Base-by-base conservation (phyloP, 2,797 vertebrate species). In the Sylvia borin region DNA sequence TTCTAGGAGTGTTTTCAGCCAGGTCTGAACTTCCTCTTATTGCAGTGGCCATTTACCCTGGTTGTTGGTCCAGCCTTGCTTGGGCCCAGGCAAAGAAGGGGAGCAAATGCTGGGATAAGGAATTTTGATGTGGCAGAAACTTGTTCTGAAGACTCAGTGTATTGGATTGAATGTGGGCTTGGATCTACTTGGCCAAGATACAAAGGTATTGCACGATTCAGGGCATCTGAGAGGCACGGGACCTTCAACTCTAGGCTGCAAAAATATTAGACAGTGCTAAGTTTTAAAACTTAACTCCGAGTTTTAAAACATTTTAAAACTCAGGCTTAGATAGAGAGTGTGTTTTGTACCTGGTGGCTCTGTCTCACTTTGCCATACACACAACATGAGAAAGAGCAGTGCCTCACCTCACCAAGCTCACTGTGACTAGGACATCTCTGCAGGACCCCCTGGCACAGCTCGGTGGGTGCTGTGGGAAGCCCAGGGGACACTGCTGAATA, bases 331-430 rank as follows among this genome's bases (percentile, higher is more conserved):
- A 7, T 10, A 27, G 18, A 32, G 29, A 5, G 24, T 19, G n/a
- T 27, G 18, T 16, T 54, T 31, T 50, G 61, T 8, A 1, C 10
- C 40, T 71, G 38, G 65, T 53, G 42, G 21, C 51, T 36, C 29
- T 2, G 7, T 22, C 55, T 67, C 6, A 0, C 32, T 53, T 70
- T 66, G 31, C 36, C 45, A 21, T 3, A 29, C 1, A 2, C 18
- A 16, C 34, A 34, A 14, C 5, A 3, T 0, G 13, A 72, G 50
- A 43, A 76, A 13, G 1, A 45, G 47, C 5, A 2, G 18, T 53
- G 34, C 38, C 19, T 80, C 4, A 2, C 27, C 66, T 48, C 21
- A 15, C 5, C 0, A 0, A 45, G 36, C 42, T 64, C 1, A 0
- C 0, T 18, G 50, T n/a, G 54, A 24, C 58, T 61, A 6, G 0